Conservation (phyloP, 2,113 vertebrate species). For the Chascanopsetta lugubris region DNA sequence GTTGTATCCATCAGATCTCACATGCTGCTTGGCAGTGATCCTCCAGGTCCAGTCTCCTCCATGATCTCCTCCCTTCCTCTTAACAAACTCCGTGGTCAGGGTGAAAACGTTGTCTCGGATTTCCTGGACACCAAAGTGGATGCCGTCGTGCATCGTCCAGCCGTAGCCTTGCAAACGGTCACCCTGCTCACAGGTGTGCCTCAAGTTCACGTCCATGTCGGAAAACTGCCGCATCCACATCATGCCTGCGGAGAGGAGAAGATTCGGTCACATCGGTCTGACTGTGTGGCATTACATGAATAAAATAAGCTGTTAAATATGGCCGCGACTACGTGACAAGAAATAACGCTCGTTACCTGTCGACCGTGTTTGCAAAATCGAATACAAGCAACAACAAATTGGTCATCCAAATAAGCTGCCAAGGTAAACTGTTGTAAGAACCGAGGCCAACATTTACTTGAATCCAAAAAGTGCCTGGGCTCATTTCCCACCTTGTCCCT, state of each 20-base stretch:
- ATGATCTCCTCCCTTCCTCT: slow-evolving; percentile 87
- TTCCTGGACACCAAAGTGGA: slow-evolving; percentile 90
- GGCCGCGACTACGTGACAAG: slow-evolving; percentile 1
- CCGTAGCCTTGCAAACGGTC: slow-evolving; percentile 87
- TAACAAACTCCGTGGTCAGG: slow-evolving; percentile 91
- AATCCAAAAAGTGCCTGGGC: slow-evolving; percentile 23
- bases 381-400: no score
- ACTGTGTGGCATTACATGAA: neutral
- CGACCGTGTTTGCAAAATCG: no score
- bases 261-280: neutral
- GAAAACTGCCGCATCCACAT: slow-evolving; percentile 93
- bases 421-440: no score
- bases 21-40: slow-evolving; percentile 86
- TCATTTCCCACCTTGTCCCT: slow-evolving; percentile 19
- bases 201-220: slow-evolving; percentile 79
- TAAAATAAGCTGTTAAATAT: neutral
- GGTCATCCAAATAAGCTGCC: no score
- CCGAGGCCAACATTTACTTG: no score
- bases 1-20: slow-evolving; percentile 57
- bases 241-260: slow-evolving; percentile 79
- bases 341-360: no score
- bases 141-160: slow-evolving; percentile 92
- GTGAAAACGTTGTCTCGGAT: slow-evolving; percentile 84
- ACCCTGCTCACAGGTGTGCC: slow-evolving; percentile 92
- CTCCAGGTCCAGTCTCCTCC: slow-evolving; percentile 98